Conservation (phyloP, 2,888 invertebrate species). For the Agrotis ipsilon region DNA sequence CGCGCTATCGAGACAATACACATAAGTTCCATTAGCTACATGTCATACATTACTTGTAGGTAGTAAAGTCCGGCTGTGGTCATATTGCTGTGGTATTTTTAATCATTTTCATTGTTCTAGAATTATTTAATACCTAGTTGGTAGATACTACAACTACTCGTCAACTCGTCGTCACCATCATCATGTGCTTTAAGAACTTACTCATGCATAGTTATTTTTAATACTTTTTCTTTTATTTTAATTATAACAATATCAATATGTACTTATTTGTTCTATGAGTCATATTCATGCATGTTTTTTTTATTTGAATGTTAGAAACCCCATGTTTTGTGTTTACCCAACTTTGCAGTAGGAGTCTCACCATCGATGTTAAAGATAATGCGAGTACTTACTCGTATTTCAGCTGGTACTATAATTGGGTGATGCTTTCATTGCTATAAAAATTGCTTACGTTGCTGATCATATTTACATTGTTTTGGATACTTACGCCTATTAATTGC, state of each 20-base stretch:
- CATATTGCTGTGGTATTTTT: slow-evolving; percentile 38
- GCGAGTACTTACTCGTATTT: neutral
- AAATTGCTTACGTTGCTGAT: neutral
- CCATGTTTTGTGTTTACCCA: neutral
- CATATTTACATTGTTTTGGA: neutral
- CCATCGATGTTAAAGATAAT: neutral
- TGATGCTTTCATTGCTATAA: neutral
- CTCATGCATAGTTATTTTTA: slow-evolving; percentile 11
- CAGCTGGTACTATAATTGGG: no score
- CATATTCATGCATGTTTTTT: neutral
- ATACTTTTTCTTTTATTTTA: neutral
- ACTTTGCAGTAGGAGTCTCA: neutral
- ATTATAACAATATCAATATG: slow-evolving; percentile 1
- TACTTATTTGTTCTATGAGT: neutral
- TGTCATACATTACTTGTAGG: slow-evolving; percentile 46
- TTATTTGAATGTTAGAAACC: neutral
- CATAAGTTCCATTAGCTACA: slow-evolving; percentile 55
- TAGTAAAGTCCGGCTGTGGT: slow-evolving; percentile 53
- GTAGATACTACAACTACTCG: slow-evolving; percentile 5
- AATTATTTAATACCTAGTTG: slow-evolving; percentile 12
- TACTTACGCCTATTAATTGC: no score
- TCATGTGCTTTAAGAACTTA: neutral
- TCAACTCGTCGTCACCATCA: slow-evolving; percentile 1
- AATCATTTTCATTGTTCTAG: slow-evolving; percentile 42
- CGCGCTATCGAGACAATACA: slow-evolving; percentile 61